Evolutionary conservation across 2,888 invertebrate species (phyloP).

Genomic region (Agrochola macilenta): DNA sequence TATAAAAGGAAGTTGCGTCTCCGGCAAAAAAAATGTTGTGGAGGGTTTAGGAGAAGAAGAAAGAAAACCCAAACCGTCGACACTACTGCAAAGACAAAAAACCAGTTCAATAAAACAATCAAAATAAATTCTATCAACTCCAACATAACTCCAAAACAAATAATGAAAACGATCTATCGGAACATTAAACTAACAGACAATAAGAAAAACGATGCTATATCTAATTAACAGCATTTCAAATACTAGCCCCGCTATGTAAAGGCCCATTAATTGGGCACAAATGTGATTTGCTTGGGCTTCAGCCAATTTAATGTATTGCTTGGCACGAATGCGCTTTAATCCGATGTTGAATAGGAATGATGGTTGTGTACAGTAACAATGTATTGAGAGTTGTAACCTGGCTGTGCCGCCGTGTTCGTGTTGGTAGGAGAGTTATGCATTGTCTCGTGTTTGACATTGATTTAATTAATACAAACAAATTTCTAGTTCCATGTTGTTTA

Average conservation of each 20-base stretch:
- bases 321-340: constrained; percentile 83
- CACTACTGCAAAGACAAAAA: too few species aligned
- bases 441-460: not conserved
- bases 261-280: constrained; percentile 86
- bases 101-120: too few species aligned
- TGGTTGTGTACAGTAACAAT: constrained; percentile 68
- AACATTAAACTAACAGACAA: constrained; percentile 32
- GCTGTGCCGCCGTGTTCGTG: constrained; percentile 15
- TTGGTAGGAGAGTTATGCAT: constrained; percentile 6
- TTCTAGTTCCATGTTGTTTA: not conserved
- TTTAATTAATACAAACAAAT: not conserved
- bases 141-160: not conserved
- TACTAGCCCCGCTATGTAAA: constrained; percentile 75
- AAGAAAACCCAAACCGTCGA: too few species aligned
- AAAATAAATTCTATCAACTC: too few species aligned
- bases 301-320: constrained; percentile 88
- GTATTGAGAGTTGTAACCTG: constrained; percentile 58
- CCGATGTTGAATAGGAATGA: constrained; percentile 84
- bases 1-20: too few species aligned
- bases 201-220: constrained; percentile 25
- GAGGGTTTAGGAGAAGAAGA: too few species aligned
- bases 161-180: constrained; percentile 8
- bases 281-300: constrained; percentile 82
- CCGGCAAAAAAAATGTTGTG: too few species aligned
- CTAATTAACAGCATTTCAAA: constrained; percentile 70